phyloP scores from a whole-genome alignment of 2,888 invertebrate species.

The Archips xylosteana region DNA sequence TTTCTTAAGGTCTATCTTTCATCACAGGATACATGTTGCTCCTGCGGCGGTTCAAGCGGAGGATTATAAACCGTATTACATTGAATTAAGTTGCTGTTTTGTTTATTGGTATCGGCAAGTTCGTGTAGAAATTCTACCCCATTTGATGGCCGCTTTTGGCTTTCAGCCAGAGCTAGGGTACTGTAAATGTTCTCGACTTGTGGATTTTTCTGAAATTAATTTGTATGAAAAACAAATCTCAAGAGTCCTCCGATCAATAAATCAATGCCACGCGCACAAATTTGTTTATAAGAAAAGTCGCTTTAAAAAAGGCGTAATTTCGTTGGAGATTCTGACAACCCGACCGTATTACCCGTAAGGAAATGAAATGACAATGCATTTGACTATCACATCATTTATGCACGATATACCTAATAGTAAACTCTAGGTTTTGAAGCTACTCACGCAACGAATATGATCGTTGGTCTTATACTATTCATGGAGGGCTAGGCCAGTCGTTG shows the following conservation, averaged over 20 bases:
- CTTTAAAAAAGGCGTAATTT: too few relatives aligned
- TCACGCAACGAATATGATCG: too few relatives aligned
- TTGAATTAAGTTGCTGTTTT: conserved; percentile 18
- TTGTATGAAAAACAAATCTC: background rate
- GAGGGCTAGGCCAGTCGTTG: too few relatives aligned
- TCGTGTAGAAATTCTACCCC: conserved; percentile 24
- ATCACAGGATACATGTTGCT: background rate
- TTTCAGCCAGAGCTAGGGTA: conserved; percentile 20
- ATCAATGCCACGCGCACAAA: background rate
- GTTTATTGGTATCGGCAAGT: background rate
- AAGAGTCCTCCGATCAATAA: background rate
- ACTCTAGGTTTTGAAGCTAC: too few relatives aligned
- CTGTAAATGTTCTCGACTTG: background rate
- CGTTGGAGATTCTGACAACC: too few relatives aligned
- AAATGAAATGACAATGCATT: too few relatives aligned
- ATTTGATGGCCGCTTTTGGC: conserved; percentile 33
- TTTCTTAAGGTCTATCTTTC: conserved; percentile 8
- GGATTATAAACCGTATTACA: conserved; percentile 15
- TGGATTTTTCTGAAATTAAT: background rate
- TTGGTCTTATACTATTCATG: too few relatives aligned
- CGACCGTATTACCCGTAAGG: too few relatives aligned
- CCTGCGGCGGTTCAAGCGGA: background rate
- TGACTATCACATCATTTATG: too few relatives aligned
- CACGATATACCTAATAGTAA: too few relatives aligned
- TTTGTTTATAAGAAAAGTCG: background rate